Conservation (phyloP, 2,113 vertebrate genomes). For the Rana temporaria region DNA sequence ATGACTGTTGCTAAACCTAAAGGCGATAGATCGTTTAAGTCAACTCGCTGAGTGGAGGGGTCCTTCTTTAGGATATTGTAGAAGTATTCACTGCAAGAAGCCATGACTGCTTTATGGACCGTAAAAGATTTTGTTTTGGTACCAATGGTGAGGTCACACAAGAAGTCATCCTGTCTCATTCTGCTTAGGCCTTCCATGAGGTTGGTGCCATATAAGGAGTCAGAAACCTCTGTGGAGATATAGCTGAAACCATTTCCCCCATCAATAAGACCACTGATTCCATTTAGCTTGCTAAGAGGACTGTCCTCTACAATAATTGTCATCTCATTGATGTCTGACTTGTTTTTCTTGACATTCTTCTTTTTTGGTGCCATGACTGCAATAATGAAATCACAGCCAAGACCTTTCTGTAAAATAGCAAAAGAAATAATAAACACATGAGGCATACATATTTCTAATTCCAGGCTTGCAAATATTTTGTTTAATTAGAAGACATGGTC, state of each 20-base stretch:
- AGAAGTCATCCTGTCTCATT: constrained; percentile 94
- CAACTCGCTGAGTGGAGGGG: constrained; percentile 84
- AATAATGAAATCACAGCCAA: constrained; percentile 80
- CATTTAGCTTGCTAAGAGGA: constrained; percentile 89
- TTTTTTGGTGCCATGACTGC: constrained; percentile 98
- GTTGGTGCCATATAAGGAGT: constrained; percentile 88
- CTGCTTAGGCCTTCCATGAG: constrained; percentile 91
- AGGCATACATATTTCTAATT: neutral
- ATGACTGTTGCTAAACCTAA: constrained; percentile 92
- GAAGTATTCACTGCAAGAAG: constrained; percentile 94
- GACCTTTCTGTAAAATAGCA: constrained; percentile 69
- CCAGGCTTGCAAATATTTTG: too few relatives aligned
- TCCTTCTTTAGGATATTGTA: constrained; percentile 92
- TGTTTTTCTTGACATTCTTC: constrained; percentile 93
- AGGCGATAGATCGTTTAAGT: constrained; percentile 90
- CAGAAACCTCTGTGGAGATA: constrained; percentile 91
- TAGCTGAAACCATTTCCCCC: constrained; percentile 94
- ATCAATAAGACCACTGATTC: constrained; percentile 88
- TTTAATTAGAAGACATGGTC: too few relatives aligned
- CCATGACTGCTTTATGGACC: constrained; percentile 96
- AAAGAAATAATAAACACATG: constrained; percentile 13
- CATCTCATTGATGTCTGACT: constrained; percentile 89
- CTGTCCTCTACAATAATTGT: constrained; percentile 92
- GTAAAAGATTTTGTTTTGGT: constrained; percentile 96
- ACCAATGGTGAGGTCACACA: constrained; percentile 91